Evolutionary conservation across 2,888 invertebrate genomes (phyloP), one percentile per base, ranked within the genome.

Genomic region (Leucania comma): DNA sequence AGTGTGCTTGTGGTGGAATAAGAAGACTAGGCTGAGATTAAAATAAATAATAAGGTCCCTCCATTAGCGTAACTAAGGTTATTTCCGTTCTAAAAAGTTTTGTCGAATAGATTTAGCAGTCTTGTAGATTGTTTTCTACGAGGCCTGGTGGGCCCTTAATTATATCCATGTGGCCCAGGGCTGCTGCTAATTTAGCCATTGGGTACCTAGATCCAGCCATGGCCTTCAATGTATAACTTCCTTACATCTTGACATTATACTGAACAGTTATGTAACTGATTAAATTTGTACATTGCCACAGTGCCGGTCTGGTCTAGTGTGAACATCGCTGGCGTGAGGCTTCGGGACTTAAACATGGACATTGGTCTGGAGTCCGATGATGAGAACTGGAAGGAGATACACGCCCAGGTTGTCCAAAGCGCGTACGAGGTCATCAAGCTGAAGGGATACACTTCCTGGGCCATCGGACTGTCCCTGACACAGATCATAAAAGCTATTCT

Each of bases 221-320:
- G 29, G 1, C 4, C 14, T 17, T 17, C 42, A 20, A 42, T 42
- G 42, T 20, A 4, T 5, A 20, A 42, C 17, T 42, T 42, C 17
- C 17, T 42, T 42, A 2, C 3, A 17, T 17, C 17, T 5, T 5
- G 5, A 42, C 24, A 35, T 17, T 58, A 38, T 35, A 4, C 35
- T 10, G 17, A 22, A 17, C 9, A 14, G 8, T 10, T 17, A 9
- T 10, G 38, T 14, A 60, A 22, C 14, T 20, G 9, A 50, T 50
- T 14, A n/a, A 24, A 59, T 58, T 14, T 2, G 26, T 35, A 46
- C 35, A 59, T 58, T 69, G 71, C 87, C 86, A 10, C 90, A 98
- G 98, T 99, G 76, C 98, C 99, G 12, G 98, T 99, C 0, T 99
- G 99, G 99, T 99, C 99, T 1, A 98, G 98, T 17, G 98, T 99